phyloP scores from a whole-genome alignment of 2,113 vertebrate species.

The Gracilinanus agilis region DNA sequence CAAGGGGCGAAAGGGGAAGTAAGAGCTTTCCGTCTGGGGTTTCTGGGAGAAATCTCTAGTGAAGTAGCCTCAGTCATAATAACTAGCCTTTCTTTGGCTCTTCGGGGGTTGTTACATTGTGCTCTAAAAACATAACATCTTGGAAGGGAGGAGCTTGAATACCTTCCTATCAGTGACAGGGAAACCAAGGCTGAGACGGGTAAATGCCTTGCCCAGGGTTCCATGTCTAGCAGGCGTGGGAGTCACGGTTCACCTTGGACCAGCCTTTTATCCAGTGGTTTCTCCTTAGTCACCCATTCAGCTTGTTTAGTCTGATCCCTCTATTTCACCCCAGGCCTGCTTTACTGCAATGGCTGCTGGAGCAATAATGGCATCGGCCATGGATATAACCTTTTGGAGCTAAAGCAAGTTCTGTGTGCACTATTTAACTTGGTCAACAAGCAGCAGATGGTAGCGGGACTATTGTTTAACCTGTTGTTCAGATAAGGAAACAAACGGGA shows the following conservation, averaged over 20 bases:
- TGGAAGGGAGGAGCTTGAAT: neutral
- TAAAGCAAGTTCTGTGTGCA: too few relatives aligned
- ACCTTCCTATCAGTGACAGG: neutral
- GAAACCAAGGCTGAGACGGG: neutral
- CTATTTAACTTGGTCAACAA: neutral
- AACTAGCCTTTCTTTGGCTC: neutral
- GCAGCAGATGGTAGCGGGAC: too few relatives aligned
- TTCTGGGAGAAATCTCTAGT: neutral
- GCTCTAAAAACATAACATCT: neutral
- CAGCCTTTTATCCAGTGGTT: too few relatives aligned
- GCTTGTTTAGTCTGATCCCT: neutral
- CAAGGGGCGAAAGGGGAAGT: neutral
- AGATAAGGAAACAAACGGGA: neutral
- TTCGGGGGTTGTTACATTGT: neutral
- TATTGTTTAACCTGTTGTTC: neutral
- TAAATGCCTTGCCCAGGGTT: neutral
- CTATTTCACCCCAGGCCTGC: neutral
- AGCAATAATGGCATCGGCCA: neutral
- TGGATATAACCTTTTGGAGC: too few relatives aligned
- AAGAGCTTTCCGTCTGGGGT: neutral
- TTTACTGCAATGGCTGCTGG: neutral
- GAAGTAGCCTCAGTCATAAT: neutral
- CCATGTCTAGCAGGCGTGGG: too few relatives aligned
- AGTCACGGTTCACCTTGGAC: too few relatives aligned
- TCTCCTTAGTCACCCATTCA: neutral